Base-by-base conservation (phyloP, 2,888 invertebrate genomes). In the Plebejus melissa region DNA sequence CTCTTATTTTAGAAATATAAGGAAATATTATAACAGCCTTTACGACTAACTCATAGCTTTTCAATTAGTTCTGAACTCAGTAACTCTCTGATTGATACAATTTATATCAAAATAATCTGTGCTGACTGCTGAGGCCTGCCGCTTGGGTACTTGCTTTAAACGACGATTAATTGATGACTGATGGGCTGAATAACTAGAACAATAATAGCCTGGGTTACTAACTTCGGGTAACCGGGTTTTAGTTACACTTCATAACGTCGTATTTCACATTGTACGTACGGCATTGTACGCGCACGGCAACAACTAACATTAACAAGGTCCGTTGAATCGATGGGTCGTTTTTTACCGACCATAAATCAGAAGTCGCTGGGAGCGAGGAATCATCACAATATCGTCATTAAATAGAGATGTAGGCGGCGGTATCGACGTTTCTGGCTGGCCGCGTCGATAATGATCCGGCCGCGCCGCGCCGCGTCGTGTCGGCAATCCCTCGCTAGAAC, bases 371-470 rank as follows among this genome's bases (percentile, higher is more conserved):
- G 71, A 74, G 76, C 75, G 76, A 70, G 77, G 76, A 79, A 78
- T 76, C 77, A 78, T 77, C 77, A 76, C 76, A 79, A 77, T 79
- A 79, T 78, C 79, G 78, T 79, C 79, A 79, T 79, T 79, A 80
- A 78, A 79, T 79, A 78, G 80, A 78, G 80, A 79, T 80, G 80
- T 79, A 77, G 79, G 76, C 76, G 78, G 77, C 75, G 76, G 77
- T 81, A 81, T 81, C 80, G 80, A 81, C 80, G 79, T 79, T 80
- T 80, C 80, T 79, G 80, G 80, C 79, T 79, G 80, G 79, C 78
- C 78, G 79, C 79, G 79, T 80, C 80, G 78, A 80, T 80, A 81
- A 81, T 80, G 80, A 79, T 78, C 78, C 80, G 78, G 79, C 77
- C 79, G 79, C 77, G 80, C 50, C 50, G 50, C 80, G 81, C 80